Percentiles rank a stretch among this genome's conserved stretches.
Evolutionary conservation across 2,113 vertebrate species (phyloP).

Genomic region (Anoplopoma fimbria): DNA sequence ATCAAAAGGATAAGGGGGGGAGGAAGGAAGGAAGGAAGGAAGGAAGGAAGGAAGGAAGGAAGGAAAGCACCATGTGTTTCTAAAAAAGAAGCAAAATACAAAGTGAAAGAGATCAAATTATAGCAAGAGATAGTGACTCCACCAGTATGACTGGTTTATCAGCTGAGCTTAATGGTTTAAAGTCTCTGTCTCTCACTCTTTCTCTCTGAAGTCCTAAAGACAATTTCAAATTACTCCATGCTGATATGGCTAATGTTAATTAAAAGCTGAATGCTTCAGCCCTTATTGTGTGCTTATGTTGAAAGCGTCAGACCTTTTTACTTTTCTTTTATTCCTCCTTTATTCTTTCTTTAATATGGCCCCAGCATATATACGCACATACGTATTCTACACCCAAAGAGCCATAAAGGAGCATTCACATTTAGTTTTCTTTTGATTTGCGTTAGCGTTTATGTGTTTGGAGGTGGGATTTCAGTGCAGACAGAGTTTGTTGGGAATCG

Average conservation of each 20-base stretch:
- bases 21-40: conserved; percentile 53
- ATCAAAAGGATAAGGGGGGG: conserved; percentile 77
- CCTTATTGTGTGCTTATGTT: conserved; percentile 63
- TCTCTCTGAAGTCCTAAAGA: conserved; percentile 71
- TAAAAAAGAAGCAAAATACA: conserved; percentile 70
- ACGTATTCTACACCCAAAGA: conserved; percentile 21
- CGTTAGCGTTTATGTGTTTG: conserved; percentile 2
- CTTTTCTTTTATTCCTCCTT: conserved; percentile 35
- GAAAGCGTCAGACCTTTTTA: conserved; percentile 46
- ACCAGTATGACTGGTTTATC: conserved; percentile 71
- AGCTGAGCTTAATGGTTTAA: conserved; percentile 72
- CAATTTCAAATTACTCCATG: conserved; percentile 70
- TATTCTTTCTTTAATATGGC: conserved; percentile 35
- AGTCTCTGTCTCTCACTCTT: conserved; percentile 61
- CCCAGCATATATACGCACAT: conserved; percentile 23
- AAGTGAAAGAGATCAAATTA: conserved; percentile 75
- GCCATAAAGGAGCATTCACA: neutral
- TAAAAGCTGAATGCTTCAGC: conserved; percentile 71
- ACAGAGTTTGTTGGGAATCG: conserved; percentile 35
- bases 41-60: conserved; percentile 40
- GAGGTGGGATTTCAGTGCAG: conserved; percentile 45
- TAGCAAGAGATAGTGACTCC: conserved; percentile 59
- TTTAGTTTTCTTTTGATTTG: conserved; percentile 2
- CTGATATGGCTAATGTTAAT: conserved; percentile 78
- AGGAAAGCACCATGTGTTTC: conserved; percentile 72